Evolutionary conservation across 1,140 invertebrate genomes (phyloP).

Genomic region (Goniozus legneri): DNA sequence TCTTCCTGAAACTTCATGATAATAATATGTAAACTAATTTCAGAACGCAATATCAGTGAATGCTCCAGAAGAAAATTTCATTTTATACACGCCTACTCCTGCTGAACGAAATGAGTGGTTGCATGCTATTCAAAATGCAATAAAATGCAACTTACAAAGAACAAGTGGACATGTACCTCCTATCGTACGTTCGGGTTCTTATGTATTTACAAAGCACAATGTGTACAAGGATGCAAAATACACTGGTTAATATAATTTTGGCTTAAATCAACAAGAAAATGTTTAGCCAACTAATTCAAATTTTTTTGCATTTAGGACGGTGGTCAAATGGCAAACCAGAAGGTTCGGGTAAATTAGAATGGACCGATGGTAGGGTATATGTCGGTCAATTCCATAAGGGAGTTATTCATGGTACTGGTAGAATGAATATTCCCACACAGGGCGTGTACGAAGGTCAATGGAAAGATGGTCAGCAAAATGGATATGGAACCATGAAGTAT

Average conservation of each 20-base stretch:
- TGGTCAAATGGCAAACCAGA: slow-evolving; percentile 81
- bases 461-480: slow-evolving; percentile 80
- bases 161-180: slow-evolving; percentile 61
- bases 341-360: slow-evolving; percentile 76
- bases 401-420: slow-evolving; percentile 69
- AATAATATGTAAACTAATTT: slow-evolving; percentile 26
- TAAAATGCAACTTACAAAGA: slow-evolving; percentile 53
- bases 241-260: slow-evolving; percentile 52
- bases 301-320: no score
- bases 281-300: no score
- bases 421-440: slow-evolving; percentile 62
- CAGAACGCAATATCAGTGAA: slow-evolving; percentile 67
- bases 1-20: not conserved
- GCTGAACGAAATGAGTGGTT: slow-evolving; percentile 79
- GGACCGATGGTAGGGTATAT: slow-evolving; percentile 76
- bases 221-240: slow-evolving; percentile 77
- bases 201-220: slow-evolving; percentile 69
- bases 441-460: slow-evolving; percentile 79
- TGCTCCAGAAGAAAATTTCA: slow-evolving; percentile 75
- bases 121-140: slow-evolving; percentile 63
- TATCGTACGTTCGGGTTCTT: slow-evolving; percentile 64
- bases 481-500: slow-evolving; percentile 75
- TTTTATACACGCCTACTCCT: slow-evolving; percentile 62
- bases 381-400: slow-evolving; percentile 76
- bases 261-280: no score